Conservation (phyloP, 2,113 vertebrate species). For the Percopsis transmontana region DNA sequence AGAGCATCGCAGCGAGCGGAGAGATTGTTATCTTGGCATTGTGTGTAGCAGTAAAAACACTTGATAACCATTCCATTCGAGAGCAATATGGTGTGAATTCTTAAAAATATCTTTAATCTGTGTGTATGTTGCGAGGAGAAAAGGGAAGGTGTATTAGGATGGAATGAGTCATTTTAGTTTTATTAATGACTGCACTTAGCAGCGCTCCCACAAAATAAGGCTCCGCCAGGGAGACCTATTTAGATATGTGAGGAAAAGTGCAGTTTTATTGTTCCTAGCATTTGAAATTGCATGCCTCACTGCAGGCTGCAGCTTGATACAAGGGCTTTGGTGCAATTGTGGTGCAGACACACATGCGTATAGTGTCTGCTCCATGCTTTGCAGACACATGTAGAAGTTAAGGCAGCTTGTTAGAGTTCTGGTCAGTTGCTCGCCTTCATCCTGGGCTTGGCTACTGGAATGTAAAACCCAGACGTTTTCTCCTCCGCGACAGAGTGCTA, state of each 20-base stretch:
- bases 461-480: conserved; percentile 53
- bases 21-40: conserved; percentile 61
- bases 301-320: conserved; percentile 14
- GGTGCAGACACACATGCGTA: conserved; percentile 14
- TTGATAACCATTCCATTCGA: conserved; percentile 50
- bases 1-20: conserved; percentile 39
- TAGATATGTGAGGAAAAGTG: neutral
- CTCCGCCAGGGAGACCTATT: neutral
- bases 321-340: conserved; percentile 27
- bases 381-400: conserved; percentile 48
- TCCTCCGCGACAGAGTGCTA: conserved; percentile 48
- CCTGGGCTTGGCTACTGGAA: conserved; percentile 54
- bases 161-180: conserved; percentile 48
- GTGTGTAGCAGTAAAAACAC: conserved; percentile 52
- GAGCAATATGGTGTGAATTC: conserved; percentile 47
- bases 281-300: neutral
- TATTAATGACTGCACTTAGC: conserved; percentile 55
- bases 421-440: conserved; percentile 62
- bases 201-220: conserved; percentile 17
- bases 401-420: conserved; percentile 42
- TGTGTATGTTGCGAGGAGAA: conserved; percentile 37
- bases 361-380: conserved; percentile 42
- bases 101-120: conserved; percentile 46
- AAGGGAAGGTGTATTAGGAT: conserved; percentile 13
- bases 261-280: conserved; percentile 9